Evolutionary conservation across 1,140 invertebrate species (phyloP).

Genomic region (Mercenaria mercenaria): DNA sequence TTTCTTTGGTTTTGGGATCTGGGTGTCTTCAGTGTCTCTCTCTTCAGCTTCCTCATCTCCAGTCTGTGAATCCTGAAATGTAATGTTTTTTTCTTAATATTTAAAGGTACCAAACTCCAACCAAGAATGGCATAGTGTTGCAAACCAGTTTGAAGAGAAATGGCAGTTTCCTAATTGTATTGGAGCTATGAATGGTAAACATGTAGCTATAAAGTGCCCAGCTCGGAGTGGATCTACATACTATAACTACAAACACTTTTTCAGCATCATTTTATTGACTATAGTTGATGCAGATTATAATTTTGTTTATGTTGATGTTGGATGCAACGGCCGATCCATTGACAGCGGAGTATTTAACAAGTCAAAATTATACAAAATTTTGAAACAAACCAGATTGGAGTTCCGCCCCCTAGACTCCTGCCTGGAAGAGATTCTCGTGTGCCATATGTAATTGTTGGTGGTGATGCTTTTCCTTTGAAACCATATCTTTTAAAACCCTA

Average conservation of each 20-base stretch:
- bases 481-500: slow-evolving; percentile 14
- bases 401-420: background rate
- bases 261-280: slow-evolving; percentile 82
- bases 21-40: background rate
- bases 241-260: slow-evolving; percentile 83
- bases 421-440: slow-evolving; percentile 47
- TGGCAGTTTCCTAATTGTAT: slow-evolving; percentile 86
- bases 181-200: slow-evolving; percentile 86
- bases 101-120: background rate
- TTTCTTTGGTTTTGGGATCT: background rate
- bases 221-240: slow-evolving; percentile 79
- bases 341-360: background rate
- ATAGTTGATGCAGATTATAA: slow-evolving; percentile 84
- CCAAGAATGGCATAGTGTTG: background rate
- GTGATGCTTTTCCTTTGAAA: slow-evolving; percentile 19
- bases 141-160: background rate
- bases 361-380: background rate
- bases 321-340: slow-evolving; percentile 62
- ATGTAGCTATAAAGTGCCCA: slow-evolving; percentile 83
- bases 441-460: slow-evolving; percentile 84
- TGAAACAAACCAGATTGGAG: background rate
- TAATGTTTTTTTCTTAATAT: background rate
- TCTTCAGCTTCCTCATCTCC: background rate
- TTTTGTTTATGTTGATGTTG: slow-evolving; percentile 84
- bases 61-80: background rate